phyloP scores from a whole-genome alignment of 2,888 invertebrate genomes.

The Sepiola atlantica region DNA sequence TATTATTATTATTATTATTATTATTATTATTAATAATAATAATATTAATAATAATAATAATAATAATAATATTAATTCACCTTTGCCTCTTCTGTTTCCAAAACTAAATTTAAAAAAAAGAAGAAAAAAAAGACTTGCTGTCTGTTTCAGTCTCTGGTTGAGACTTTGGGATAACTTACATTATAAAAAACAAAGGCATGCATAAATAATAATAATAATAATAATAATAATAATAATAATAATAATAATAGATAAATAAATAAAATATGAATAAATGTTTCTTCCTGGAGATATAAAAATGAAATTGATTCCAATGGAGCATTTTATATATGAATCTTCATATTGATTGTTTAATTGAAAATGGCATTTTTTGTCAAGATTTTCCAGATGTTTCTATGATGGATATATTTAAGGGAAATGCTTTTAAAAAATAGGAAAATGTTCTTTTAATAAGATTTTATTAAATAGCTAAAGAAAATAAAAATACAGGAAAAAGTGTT shows the following conservation, averaged over 20 bases:
- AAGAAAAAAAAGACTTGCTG: too few relatives aligned
- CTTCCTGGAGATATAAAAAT: background rate
- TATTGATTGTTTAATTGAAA: background rate
- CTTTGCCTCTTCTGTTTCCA: too few relatives aligned
- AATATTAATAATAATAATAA: too few relatives aligned
- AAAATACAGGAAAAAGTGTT: background rate
- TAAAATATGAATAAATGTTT: background rate
- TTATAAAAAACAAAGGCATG: background rate
- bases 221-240: background rate
- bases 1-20: too few relatives aligned
- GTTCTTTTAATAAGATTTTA: background rate
- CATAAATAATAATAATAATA: background rate
- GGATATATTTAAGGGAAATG: background rate
- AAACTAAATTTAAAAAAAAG: too few relatives aligned
- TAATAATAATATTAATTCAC: too few relatives aligned
- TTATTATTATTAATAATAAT: too few relatives aligned
- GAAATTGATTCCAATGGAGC: background rate
- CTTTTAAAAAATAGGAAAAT: background rate
- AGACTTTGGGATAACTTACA: too few relatives aligned
- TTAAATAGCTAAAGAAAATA: background rate
- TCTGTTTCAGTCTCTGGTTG: too few relatives aligned
- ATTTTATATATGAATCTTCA: background rate
- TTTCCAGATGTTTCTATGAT: background rate
- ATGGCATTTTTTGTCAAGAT: background rate
- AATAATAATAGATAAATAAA: background rate